Base-by-base conservation (phyloP, 2,797 vertebrate species). In the Pteronotus mesoamericanus region DNA sequence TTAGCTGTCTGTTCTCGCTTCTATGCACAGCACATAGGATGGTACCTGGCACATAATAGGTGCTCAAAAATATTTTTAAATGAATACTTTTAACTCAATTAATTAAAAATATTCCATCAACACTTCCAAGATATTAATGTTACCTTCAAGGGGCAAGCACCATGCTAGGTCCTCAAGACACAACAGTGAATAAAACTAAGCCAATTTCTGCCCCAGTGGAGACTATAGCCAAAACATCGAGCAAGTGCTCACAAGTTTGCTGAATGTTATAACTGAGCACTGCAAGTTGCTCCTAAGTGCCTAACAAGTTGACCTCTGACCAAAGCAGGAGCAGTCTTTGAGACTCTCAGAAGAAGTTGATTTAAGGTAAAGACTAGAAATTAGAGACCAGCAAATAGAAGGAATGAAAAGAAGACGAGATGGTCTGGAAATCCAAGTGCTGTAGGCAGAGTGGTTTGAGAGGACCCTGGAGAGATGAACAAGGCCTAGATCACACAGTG, bases 21-120 rank as follows among this genome's bases (percentile, higher is more conserved):
- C 34, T 53, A 24, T 59, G n/a, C 32, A 84, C 48, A 84, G 19
- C 53, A 89, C 24, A 34, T 8, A 78, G 44, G 89, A 83, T 44
- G 15, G 44, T 89, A 29, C 34, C 44, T 51, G 21, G 24, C 19
- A 51, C 18, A 34, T 37, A 78, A 12, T 42, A 80, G 5, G 9
- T 87, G 18, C 42, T 61, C 86, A 90, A 85, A 94, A 82, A 85
- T n/a, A n/a, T n/a, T n/a, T n/a, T n/a, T n/a, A n/a, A n/a, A n/a
- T n/a, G n/a, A n/a, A 57, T 82, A 85, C 89, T 83, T 94, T 86
- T 84, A 24, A 89, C 77, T 78, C 6, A 88, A 86, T 68, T 72
- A 21, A 75, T n/a, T n/a, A n/a, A n/a, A n/a, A n/a, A n/a, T n/a
- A 86, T 89, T 86, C 39, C 80, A 32, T 74, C 74, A 91, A 64